Base-by-base conservation (phyloP, 1,140 invertebrate genomes). In the Magallana gigas region DNA sequence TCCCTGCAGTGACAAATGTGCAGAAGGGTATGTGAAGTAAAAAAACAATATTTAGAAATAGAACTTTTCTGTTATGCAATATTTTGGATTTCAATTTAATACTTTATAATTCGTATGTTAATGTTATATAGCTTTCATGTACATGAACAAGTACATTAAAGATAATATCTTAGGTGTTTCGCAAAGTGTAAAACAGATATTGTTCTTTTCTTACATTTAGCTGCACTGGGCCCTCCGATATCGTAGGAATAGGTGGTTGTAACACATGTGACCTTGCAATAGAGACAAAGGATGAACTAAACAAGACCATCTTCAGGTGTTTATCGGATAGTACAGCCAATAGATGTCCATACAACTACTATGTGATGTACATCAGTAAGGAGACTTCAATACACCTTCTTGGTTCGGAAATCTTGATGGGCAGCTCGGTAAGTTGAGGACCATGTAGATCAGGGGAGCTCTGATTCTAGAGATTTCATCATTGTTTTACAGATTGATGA, bases 241-340 rank as follows among this genome's bases (percentile, higher is more conserved):
- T 96, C 60, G 96, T 99, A 12, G 97, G 97, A 3, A 91, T 93
- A 0, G 96, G 96, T 14, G 98, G 97, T 1, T 99, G 98, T 93
- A 97, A 97, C 85, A 97, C 97, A 8, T 99, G 98, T 94, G 97
- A 97, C 89, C 97, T 98, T 93, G 98, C 98, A 1, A 97, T 99
- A 48, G 97, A 98, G 89, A 97, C 96, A 81, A 96, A 83, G 29
- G 84, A 91, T 48, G 91, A 91, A 29, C 89, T 80, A 1, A 85
- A 18, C 0, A 87, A 85, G 4, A 87, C 91, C 8, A 71, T 48
- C 1, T 57, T 60, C 3, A 16, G 82, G 48, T 94, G 94, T 90
- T 58, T 94, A 48, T 83, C 84, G 0, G 88, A 88, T 6, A 57
- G 71, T 57, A 48, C 83, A 7, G 14, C 36, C n/a, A 71, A 85